phyloP scores from a whole-genome alignment of 2,113 vertebrate genomes.

The Cairina moschata region DNA sequence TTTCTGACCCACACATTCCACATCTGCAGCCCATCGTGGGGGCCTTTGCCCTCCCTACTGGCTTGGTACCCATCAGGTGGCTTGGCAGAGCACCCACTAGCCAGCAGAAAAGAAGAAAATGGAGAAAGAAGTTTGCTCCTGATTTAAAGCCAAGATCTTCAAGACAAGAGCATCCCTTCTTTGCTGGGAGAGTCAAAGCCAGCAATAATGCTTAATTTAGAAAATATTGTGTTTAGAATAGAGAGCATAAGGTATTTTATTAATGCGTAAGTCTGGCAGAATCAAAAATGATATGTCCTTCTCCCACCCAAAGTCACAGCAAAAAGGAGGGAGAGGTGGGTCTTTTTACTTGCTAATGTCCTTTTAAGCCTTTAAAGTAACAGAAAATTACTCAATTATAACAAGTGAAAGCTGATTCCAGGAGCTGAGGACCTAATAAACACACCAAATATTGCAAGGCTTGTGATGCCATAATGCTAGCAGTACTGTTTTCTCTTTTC shows the following conservation, averaged over 20 bases:
- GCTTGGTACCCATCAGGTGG: neutral
- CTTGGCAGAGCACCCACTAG: neutral
- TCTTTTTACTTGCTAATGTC: neutral
- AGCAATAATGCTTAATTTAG: neutral
- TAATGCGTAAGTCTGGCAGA: neutral
- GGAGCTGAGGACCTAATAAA: conserved; percentile 2
- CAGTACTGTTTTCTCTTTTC: neutral
- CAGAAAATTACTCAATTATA: neutral
- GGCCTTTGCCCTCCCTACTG: neutral
- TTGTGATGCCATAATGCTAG: neutral
- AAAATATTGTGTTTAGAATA: neutral
- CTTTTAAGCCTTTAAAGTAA: neutral
- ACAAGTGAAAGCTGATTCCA: neutral
- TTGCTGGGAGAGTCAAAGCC: neutral
- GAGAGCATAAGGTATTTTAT: neutral
- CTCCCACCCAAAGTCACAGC: neutral
- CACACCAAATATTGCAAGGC: neutral
- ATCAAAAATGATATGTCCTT: neutral
- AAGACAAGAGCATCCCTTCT: neutral
- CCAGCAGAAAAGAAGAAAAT: neutral
- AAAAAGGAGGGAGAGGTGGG: neutral
- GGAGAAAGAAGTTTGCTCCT: neutral
- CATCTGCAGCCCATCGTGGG: neutral
- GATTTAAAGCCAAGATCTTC: neutral
- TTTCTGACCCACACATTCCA: neutral